A percentile compares a stretch with the other conserved stretches of the same genome.
Conservation (phyloP, 2,888 invertebrate species). For the Charanyca ferruginea region DNA sequence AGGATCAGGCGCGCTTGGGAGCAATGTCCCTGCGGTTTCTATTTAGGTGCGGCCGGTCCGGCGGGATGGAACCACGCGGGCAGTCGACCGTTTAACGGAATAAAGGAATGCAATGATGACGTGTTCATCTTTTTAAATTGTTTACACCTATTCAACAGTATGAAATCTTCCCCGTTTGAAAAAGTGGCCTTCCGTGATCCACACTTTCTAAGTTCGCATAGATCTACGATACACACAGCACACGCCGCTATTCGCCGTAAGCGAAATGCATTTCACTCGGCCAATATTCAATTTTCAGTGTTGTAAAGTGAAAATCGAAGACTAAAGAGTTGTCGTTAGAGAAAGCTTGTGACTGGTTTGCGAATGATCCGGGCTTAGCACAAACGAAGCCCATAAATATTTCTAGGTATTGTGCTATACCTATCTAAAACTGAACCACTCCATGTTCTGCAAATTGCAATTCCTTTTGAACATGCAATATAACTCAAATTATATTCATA, state of each 20-base stretch:
- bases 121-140: slow-evolving; percentile 69
- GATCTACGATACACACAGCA: slow-evolving; percentile 48
- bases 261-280: slow-evolving; percentile 60
- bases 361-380: slow-evolving; percentile 41
- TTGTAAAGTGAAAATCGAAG: slow-evolving; percentile 59
- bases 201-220: slow-evolving; percentile 69
- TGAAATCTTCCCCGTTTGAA: slow-evolving; percentile 15
- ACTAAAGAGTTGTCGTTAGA: slow-evolving; percentile 53
- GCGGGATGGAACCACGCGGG: slow-evolving; percentile 86
- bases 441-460: slow-evolving; percentile 31
- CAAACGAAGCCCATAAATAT: slow-evolving; percentile 47
- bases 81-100: slow-evolving; percentile 86
- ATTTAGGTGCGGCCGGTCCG: slow-evolving; percentile 90
- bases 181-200: slow-evolving; percentile 44
- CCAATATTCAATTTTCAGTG: slow-evolving; percentile 64
- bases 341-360: slow-evolving; percentile 69
- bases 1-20: slow-evolving; percentile 86
- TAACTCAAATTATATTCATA: slow-evolving; percentile 23
- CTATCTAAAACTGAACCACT: slow-evolving; percentile 23
- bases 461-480: slow-evolving; percentile 29
- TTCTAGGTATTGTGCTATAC: slow-evolving; percentile 38
- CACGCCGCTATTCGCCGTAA: slow-evolving; percentile 55
- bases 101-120: slow-evolving; percentile 84
- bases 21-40: slow-evolving; percentile 91
- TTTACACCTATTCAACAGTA: slow-evolving; percentile 37